Percentiles rank a stretch among this genome's conserved stretches.
phyloP scores from a whole-genome alignment of 1,140 invertebrate species.

The Heliconius eleuchia region DNA sequence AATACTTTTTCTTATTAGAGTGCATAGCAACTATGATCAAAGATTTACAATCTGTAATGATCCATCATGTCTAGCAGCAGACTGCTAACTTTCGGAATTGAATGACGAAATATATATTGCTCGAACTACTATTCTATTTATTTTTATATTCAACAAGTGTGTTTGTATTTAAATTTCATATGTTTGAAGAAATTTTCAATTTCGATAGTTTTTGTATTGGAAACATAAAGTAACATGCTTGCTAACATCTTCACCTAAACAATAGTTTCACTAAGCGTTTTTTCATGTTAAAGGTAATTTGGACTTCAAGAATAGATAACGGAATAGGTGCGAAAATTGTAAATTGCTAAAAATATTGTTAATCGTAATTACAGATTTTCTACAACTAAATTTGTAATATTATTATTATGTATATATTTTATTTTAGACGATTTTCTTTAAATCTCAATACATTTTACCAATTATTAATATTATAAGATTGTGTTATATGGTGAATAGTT shows the following conservation, averaged over 20 bases:
- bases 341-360: slow-evolving; percentile 63
- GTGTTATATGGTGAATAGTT: not conserved
- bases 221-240: slow-evolving; percentile 49
- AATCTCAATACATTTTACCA: not conserved
- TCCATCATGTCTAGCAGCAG: not conserved
- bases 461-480: not conserved
- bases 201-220: slow-evolving; percentile 24
- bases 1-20: not conserved
- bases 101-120: not conserved
- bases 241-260: slow-evolving; percentile 66
- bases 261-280: slow-evolving; percentile 47
- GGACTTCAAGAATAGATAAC: slow-evolving; percentile 81
- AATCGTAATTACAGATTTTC: slow-evolving; percentile 58
- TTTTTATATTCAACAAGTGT: not conserved
- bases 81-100: slow-evolving; percentile 8
- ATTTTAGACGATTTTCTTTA: not conserved
- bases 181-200: not conserved
- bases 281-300: slow-evolving; percentile 58
- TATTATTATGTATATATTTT: not conserved
- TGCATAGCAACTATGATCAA: not conserved
- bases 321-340: slow-evolving; percentile 74
- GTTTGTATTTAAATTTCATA: not conserved
- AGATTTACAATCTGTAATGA: not conserved
- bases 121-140: not conserved
- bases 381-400: slow-evolving; percentile 13